These are phyloP conservation scores for Melanotaenia boesemani DNA, from an alignment of 2,797 vertebrate species.

Conservation along the genomic window DNA sequence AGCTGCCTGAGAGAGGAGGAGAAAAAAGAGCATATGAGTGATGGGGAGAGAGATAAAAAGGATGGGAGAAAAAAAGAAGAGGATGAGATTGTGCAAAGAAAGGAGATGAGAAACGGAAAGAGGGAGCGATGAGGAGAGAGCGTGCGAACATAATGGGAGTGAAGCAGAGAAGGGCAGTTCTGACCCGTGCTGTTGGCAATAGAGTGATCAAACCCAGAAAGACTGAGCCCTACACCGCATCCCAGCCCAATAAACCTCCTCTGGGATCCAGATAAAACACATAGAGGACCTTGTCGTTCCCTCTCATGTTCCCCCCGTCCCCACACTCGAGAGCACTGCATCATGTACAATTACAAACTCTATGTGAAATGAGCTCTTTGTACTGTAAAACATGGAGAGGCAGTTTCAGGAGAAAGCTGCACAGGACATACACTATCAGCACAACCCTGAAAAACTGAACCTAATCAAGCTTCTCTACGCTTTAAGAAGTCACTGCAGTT, in stretches of 20 bases:
- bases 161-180: slow-evolving; percentile 60
- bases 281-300: slow-evolving; percentile 71
- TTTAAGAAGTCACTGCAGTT: slow-evolving; percentile 72
- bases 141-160: slow-evolving; percentile 58
- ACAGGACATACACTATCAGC: slow-evolving; percentile 62
- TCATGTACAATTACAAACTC: slow-evolving; percentile 67
- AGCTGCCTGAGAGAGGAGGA: slow-evolving; percentile 50
- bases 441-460: slow-evolving; percentile 70
- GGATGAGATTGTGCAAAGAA: slow-evolving; percentile 66
- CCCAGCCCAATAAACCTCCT: slow-evolving; percentile 73
- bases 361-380: slow-evolving; percentile 62
- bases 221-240: slow-evolving; percentile 68
- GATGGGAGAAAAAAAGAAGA: slow-evolving; percentile 53
- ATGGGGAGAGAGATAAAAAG: slow-evolving; percentile 73
- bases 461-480: slow-evolving; percentile 72
- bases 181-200: slow-evolving; percentile 71
- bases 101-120: slow-evolving; percentile 67
- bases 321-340: slow-evolving; percentile 45
- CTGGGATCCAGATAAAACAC: slow-evolving; percentile 74
- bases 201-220: slow-evolving; percentile 76
- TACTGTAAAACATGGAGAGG: slow-evolving; percentile 64
- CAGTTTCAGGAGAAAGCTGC: slow-evolving; percentile 49
- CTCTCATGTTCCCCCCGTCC: slow-evolving; percentile 59
- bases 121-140: slow-evolving; percentile 55
- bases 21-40: slow-evolving; percentile 62